Percentiles rank a stretch among this genome's conserved stretches.
These are phyloP conservation scores for Limosa lapponica DNA, from an alignment of 2,797 vertebrate species.

Conservation along the genomic window DNA sequence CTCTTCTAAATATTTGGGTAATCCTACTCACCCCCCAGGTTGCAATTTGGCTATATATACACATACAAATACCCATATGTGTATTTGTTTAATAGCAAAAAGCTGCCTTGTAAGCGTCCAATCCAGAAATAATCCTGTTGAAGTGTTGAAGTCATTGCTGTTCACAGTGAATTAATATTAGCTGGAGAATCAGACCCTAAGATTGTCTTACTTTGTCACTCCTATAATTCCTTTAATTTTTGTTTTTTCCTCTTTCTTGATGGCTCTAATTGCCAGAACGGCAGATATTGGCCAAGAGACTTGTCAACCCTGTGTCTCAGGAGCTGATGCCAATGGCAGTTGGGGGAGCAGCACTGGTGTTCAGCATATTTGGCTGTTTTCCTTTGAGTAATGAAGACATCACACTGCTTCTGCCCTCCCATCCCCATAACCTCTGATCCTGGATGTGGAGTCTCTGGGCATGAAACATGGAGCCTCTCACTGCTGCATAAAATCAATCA, in stretches of 20 bases:
- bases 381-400: constrained; percentile 68
- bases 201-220: neutral
- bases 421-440: constrained; percentile 51
- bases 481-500: constrained; percentile 48
- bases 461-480: constrained; percentile 38
- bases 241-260: neutral
- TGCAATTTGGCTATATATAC: neutral
- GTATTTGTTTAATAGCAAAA: neutral
- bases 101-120: neutral
- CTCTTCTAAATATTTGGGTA: neutral
- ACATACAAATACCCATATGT: neutral
- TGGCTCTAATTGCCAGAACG: neutral
- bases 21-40: neutral
- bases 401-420: constrained; percentile 27
- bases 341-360: neutral
- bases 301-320: neutral
- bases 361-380: constrained; percentile 51
- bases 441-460: neutral
- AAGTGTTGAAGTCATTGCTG: neutral
- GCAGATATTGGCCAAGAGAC: neutral
- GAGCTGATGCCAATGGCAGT: constrained; percentile 49
- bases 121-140: neutral
- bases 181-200: neutral
- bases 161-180: neutral
- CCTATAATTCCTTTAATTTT: neutral